A percentile compares a stretch with the other conserved stretches of the same genome.
phyloP scores from a whole-genome alignment of 2,888 invertebrate genomes.

The Drepanosiphum platanoidis region DNA sequence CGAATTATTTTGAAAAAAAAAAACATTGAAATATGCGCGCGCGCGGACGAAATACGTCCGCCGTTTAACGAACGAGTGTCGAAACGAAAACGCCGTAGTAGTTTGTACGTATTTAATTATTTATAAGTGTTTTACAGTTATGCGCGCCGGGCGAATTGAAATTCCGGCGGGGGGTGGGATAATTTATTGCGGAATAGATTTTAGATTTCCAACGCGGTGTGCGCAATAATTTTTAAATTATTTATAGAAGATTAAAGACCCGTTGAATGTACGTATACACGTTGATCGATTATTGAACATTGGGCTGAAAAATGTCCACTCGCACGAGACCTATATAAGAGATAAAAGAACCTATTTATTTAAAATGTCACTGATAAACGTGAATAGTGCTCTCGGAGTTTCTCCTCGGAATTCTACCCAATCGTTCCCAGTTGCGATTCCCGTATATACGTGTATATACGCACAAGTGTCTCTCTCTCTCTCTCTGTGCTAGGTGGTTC shows the following conservation, averaged over 20 bases:
- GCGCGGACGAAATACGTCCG: too few relatives aligned
- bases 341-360: constrained; percentile 51
- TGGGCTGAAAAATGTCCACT: constrained; percentile 47
- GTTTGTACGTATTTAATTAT: not conserved
- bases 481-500: too few relatives aligned
- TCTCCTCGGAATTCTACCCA: not conserved
- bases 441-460: not conserved
- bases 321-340: constrained; percentile 14
- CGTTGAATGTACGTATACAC: constrained; percentile 25
- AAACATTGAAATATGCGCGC: too few relatives aligned
- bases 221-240: constrained; percentile 39
- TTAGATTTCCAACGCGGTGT: not conserved
- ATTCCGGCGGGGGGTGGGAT: not conserved
- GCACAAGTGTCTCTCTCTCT: not conserved
- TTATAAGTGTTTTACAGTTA: not conserved
- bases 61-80: not conserved
- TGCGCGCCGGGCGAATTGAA: not conserved
- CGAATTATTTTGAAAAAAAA: too few relatives aligned
- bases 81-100: not conserved
- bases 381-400: constrained; percentile 15
- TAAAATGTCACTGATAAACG: constrained; percentile 51
- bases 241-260: constrained; percentile 35
- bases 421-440: not conserved
- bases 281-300: constrained; percentile 42
- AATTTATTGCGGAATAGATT: not conserved